Base-by-base conservation (phyloP, 2,888 invertebrate species). In the Nemoura dubitans region DNA sequence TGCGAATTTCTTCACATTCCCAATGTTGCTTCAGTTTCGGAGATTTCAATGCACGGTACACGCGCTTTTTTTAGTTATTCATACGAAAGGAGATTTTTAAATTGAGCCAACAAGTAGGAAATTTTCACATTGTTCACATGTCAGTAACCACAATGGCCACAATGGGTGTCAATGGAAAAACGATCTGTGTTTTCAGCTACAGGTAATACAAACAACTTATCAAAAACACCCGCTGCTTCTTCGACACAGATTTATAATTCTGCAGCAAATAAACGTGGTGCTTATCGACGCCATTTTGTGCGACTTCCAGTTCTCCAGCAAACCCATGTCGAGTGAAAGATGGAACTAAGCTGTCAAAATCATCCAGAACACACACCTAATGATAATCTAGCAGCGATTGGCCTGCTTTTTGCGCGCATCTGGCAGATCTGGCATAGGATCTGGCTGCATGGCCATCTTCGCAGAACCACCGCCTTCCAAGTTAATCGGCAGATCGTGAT, bases 321-420 rank as follows among this genome's bases (percentile, higher is more conserved):
- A 84, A 83, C 86, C 86, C 86, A 83, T 86, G 86, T 76, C 83
- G 86, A 36, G 86, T 86, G 86, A 86, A 83, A 86, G 42, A 86
- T 86, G 86, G 86, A 86, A 86, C 86, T 30, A 83, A 86, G 83
- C 86, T 86, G 86, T 86, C 86, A 86, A 86, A 77, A 82, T 83
- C 82, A 29, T 76, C 83, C 83, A 43, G 26, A 42, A 42, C 10
- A 42, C 83, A 21, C 36, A 26, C 83, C 1, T 42, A 82, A 30
- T 28, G 7, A 36, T 26, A 21, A 59, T 59, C 10, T 59, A 59
- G 21, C 59, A 1, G 21, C 10, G 21, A 59, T 21, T 59, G 59
- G 59, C 21, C 59, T 59, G 10, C 16, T 59, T 59, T 59, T 59
- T 59, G 59, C 59, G 59, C 59, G 14, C 59, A 59, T 59, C 59